phyloP scores from a whole-genome alignment of 1,140 invertebrate genomes.

The Orussus abietinus region DNA sequence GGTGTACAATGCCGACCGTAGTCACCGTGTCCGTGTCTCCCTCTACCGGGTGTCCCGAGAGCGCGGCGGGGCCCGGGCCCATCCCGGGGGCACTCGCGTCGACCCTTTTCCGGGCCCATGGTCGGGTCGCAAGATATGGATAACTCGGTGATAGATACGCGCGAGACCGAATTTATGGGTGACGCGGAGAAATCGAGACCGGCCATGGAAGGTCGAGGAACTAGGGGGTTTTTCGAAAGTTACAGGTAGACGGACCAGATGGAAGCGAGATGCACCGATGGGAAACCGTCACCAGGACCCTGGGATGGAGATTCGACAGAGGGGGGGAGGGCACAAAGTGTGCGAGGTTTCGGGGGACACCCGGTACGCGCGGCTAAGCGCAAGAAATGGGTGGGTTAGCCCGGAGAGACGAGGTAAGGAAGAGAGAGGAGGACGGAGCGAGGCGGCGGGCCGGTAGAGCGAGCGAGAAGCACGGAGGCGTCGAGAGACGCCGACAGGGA shows the following conservation, averaged over 20 bases:
- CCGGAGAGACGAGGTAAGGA: constrained; percentile 33
- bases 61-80: too few species aligned
- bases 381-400: constrained; percentile 45
- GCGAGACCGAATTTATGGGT: too few species aligned
- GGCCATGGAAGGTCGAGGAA: too few species aligned
- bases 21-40: constrained; percentile 30
- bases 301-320: too few species aligned
- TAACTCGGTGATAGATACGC: too few species aligned
- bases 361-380: constrained; percentile 37
- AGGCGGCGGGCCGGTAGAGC: constrained; percentile 19
- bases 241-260: too few species aligned
- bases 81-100: too few species aligned
- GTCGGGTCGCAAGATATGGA: too few species aligned
- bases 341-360: constrained; percentile 21
- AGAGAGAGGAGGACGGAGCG: constrained; percentile 16
- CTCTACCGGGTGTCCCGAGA: constrained; percentile 43
- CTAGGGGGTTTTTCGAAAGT: constrained; percentile 8
- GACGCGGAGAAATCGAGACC: not conserved
- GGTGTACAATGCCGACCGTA: constrained; percentile 45
- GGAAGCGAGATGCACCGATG: too few species aligned
- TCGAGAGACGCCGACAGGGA: constrained; percentile 21
- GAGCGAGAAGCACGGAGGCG: constrained; percentile 25
- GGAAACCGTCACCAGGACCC: too few species aligned
- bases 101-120: not conserved
- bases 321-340: too few species aligned